Conservation (phyloP, 1,140 invertebrate genomes). For the Anastrepha ludens region DNA sequence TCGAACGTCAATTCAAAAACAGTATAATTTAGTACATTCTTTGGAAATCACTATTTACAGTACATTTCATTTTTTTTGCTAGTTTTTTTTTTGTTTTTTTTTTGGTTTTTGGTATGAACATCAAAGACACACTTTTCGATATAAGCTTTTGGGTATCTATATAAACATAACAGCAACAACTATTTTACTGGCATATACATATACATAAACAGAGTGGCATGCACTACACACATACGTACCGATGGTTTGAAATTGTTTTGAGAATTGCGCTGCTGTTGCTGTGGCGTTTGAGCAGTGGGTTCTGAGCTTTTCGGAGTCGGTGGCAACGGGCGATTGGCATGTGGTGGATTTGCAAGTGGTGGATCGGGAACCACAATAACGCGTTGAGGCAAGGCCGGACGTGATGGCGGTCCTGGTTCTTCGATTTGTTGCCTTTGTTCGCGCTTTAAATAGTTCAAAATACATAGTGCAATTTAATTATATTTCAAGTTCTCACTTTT, state of each 20-base stretch:
- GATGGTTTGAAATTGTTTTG: conserved; percentile 89
- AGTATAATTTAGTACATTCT: neutral
- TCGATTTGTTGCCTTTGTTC: conserved; percentile 77
- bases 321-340: conserved; percentile 83
- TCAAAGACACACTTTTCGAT: neutral
- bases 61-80: neutral
- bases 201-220: neutral
- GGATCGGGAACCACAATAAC: conserved; percentile 86
- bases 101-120: neutral
- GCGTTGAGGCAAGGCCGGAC: conserved; percentile 90
- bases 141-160: conserved; percentile 30
- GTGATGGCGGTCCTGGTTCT: conserved; percentile 87
- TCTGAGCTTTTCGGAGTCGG: conserved; percentile 81
- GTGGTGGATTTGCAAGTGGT: conserved; percentile 75
- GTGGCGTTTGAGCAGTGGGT: conserved; percentile 76
- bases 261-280: conserved; percentile 85
- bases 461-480: neutral
- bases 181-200: conserved; percentile 13
- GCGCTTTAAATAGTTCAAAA: conserved; percentile 56
- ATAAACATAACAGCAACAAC: conserved; percentile 41
- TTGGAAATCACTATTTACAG: conserved; percentile 45
- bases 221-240: conserved; percentile 76
- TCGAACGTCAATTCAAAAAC: neutral
- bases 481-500: neutral
- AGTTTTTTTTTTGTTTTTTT: neutral